Conservation (phyloP, 2,797 vertebrate species). For the Acomys russatus region DNA sequence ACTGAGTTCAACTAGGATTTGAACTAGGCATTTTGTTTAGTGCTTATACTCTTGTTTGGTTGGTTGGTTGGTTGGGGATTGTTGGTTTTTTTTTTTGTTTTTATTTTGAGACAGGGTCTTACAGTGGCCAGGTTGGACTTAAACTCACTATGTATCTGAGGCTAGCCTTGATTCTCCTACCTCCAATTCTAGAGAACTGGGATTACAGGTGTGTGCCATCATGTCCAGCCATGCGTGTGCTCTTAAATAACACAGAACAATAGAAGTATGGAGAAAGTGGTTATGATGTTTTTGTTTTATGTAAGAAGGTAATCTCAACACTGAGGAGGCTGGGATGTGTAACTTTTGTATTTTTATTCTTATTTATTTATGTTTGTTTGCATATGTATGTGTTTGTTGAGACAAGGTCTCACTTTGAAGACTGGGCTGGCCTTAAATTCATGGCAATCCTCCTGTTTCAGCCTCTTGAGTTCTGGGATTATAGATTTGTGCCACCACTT, state of each 20-base stretch:
- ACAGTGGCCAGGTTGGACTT: not conserved
- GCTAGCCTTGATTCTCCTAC: not conserved
- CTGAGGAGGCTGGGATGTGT: not conserved
- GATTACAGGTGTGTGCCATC: not conserved
- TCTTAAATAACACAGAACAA: slow-evolving; percentile 34
- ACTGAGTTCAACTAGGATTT: not conserved
- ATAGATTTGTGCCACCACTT: not conserved
- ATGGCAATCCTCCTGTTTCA: not conserved
- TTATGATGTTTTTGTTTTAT: slow-evolving; percentile 6
- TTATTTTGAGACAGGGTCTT: not conserved
- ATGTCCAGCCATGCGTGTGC: not conserved
- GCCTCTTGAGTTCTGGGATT: not conserved
- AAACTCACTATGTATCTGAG: not conserved
- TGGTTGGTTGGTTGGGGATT: not conserved
- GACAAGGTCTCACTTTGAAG: not conserved
- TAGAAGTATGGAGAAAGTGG: slow-evolving; percentile 7
- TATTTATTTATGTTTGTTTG: not conserved
- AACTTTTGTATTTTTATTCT: not conserved
- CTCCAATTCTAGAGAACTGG: not conserved
- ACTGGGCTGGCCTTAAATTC: not conserved
- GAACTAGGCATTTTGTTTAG: not conserved
- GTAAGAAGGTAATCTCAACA: not conserved
- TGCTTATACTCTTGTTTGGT: not conserved
- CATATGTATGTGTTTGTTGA: not conserved
- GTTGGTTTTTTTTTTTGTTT: not conserved